Base-by-base conservation (phyloP, 2,888 invertebrate species). In the Neelides folsomi region DNA sequence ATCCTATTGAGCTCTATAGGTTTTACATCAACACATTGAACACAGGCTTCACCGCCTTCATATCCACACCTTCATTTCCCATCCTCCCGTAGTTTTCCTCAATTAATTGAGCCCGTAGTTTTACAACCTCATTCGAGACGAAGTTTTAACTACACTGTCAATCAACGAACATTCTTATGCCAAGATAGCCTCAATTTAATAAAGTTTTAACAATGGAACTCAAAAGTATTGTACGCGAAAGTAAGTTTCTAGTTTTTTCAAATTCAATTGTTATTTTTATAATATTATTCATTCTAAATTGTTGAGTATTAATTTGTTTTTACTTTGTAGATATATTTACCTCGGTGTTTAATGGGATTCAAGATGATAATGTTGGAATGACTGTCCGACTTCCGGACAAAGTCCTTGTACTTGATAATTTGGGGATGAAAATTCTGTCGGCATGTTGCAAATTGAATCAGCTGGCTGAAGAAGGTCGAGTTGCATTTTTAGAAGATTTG, bases 401-500 rank as follows among this genome's bases (percentile, higher is more conserved):
- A 51, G 56, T 62, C 19, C 57, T 64, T 13, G 52, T 64, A 9
- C 44, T 64, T 41, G 64, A 64, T 43, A 40, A 45, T 44, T 47
- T 40, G 15, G 53, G 57, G 16, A 61, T 59, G 52, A 56, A 57
- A 42, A 59, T 62, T 40, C 42, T 62, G 10, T 62, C 64, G 9
- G 53, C 57, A 10, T 61, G 62, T 19, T 61, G 58, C 45, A 58
- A 55, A 34, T 59, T 64, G 62, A 56, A 59, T 37, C 58, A 59
- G 27, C 48, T 64, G 5, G 58, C 62, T 2, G 48, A 53, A 5
- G 59, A 61, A 55, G 64, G 64, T 27, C 27, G 27, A 16, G 55
- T 62, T n/a, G 57, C 59, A 10, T 49, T 62, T 37, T 56, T 64
- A 4, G 64, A 64, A 49, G 59, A 60, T 51, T 44, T 64, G n/a